Base-by-base conservation (phyloP, 2,113 vertebrate species). In the Pseudorasbora parva region DNA sequence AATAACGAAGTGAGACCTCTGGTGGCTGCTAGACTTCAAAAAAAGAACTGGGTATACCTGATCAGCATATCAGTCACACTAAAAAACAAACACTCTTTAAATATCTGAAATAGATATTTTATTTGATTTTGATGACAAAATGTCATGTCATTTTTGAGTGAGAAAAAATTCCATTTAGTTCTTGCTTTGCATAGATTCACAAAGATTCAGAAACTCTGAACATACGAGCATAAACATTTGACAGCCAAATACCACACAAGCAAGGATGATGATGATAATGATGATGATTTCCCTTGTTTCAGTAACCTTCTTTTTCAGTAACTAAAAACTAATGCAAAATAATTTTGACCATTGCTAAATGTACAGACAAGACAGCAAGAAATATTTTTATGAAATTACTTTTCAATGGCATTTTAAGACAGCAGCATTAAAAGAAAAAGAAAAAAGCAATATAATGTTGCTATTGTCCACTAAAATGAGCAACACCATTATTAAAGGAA, bases 1-100 rank as follows among this genome's bases (percentile, higher is more conserved):
- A 78, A 30, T 30, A 72, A 54, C 14, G 11, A 43, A 83, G 47
- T 41, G 78, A 49, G 84, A 57, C 87, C 87, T 82, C 87, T 86
- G 68, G 82, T 82, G 69, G 82, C 11, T 25, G 27, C 3, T 30
- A 47, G 12, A 14, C 41, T 11, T 25, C 14, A 25, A 41, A 4
- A 37, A 57, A 75, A 43, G 66, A 59, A 6, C 19, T 54, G 9
- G 1, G 21, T 12, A 30, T 56, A 64, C 14, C 56, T 73, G 30
- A 64, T 19, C n/a, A 57, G 21, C 45, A 57, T n/a, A 54, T 73
- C 3, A 62, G 11, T 57, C 12, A 69, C 19, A 41, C 33, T 4
- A 1, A 43, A 54, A 8, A 73, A 37, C 78, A 60, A 49, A 9
- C 9, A 54, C 19, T 21, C 27, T 68, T 37, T 59, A 41, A n/a